phyloP scores from a whole-genome alignment of 2,113 vertebrate genomes.

The Piprites chloris region DNA sequence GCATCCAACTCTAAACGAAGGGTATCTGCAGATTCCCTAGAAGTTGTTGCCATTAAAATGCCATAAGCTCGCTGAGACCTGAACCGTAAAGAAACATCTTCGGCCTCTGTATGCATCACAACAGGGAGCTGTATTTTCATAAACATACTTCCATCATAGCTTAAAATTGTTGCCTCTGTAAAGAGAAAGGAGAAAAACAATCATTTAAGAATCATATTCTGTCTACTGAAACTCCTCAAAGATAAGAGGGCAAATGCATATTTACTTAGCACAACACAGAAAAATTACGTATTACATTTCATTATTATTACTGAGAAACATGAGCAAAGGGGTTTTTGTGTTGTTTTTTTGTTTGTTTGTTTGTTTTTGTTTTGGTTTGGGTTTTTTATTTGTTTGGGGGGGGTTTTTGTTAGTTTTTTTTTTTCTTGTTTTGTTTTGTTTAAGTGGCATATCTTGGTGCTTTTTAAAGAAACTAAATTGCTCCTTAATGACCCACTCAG shows the following conservation, averaged over 20 bases:
- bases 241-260: neutral
- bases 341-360: too few relatives aligned
- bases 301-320: neutral
- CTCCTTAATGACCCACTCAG: neutral
- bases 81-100: slow-evolving; percentile 93
- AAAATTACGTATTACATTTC: rapidly evolving
- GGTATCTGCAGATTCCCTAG: slow-evolving; percentile 91
- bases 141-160: slow-evolving; percentile 97
- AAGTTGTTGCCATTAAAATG: slow-evolving; percentile 96
- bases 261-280: neutral
- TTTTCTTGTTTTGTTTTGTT: neutral
- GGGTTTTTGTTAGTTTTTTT: rapidly evolving
- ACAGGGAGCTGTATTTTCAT: slow-evolving; percentile 98
- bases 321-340: neutral
- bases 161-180: slow-evolving; percentile 92
- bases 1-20: slow-evolving; percentile 93
- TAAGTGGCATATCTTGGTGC: neutral
- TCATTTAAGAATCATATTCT: neutral
- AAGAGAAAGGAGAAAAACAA: neutral
- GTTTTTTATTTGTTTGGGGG: too few relatives aligned
- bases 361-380: too few relatives aligned
- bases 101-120: slow-evolving; percentile 96
- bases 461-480: neutral
- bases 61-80: slow-evolving; percentile 93
- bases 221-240: neutral